Evolutionary conservation across 1,140 invertebrate genomes (phyloP), one percentile per base, ranked within the genome.

Genomic region (Pogonus chalceus): DNA sequence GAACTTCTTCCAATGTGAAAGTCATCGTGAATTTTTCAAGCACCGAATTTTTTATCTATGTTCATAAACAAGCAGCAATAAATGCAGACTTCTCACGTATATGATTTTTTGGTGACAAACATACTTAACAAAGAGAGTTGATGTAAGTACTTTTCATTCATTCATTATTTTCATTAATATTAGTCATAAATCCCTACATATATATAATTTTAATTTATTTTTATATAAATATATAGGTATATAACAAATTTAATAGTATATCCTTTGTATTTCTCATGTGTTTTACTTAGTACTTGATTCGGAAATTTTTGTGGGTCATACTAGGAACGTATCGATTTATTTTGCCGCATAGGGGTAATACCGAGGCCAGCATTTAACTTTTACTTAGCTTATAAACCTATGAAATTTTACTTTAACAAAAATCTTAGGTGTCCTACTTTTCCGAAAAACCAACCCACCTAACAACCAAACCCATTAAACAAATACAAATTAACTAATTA

Each of bases 61-160:
- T 60, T 56, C 49, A 47, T 22, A 54, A 62, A 43, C 60, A 59
- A 65, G 59, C 56, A 65, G 63, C 63, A 67, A 66, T 67, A 66
- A 66, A 66, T 65, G 65, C 66, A 67, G 65, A 67, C 64, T 65
- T 62, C 62, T 63, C 60, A 60, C 59, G 59, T 59, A 58, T 58
- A 67, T 67, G 65, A 61, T 65, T 62, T 64, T 64, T 63, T 62
- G 65, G 62, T 64, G 61, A 67, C 60, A 64, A 64, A 66, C 56
- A 61, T 58, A 58, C 55, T 60, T 66, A 62, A 62, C 62, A 65
- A 64, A 65, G 59, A 63, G 58, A 65, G 63, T 67, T 65, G 62
- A 66, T 65, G 65, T 67, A 62, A 67, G 65, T 67, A 66, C 20
- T 54, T 31, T 56, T 46, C 35, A 35, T 35, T 35, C 7, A 35